Base-by-base conservation (phyloP, 2,888 invertebrate genomes). In the Sphaerolaimus hirsutus region DNA sequence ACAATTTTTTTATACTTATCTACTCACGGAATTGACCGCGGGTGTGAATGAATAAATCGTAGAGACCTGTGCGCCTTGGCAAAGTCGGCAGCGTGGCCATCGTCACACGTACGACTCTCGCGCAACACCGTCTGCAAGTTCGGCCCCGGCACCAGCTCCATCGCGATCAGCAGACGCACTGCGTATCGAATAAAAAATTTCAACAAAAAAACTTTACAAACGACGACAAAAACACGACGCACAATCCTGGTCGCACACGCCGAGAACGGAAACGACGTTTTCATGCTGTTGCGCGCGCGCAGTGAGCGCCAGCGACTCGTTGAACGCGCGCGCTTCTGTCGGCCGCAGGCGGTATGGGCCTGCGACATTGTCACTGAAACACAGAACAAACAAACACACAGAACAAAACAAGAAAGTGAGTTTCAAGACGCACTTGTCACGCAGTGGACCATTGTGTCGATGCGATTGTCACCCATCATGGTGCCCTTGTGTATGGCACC, bases 111-210 rank as follows among this genome's bases (percentile, higher is more conserved):
- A 5, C 46, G 32, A 25, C 46, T 46, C 22, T 46, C 46, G 37
- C 46, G 46, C 19, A 46, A 23, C 25, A 46, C 14, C 43, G 29
- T 42, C 38, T 43, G 35, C 25, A 46, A 24, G 37, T 46, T 43
- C 3, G 37, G 43, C 3, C 46, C 46, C 7, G 2, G 32, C 27
- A 43, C 37, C 37, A 43, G 36, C 29, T 46, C 27, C 43, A 46
- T 35, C 10, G 25, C 21, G 21, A 46, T 24, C 4, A 43, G 36
- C n/a, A 46, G 21, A 10, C 23, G 43, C 17, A 36, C 46, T 46
- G 26, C 19, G 40, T 24, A n/a, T 26, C 5, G 19, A 7, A 41
- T 12, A 23, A 41, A n/a, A n/a, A n/a, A n/a, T n/a, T n/a, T n/a
- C n/a, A n/a, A n/a, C n/a, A n/a, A n/a, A n/a, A n/a, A n/a, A n/a